Evolutionary conservation across 2,113 vertebrate genomes (phyloP).

Genomic region (Mormyrus iriodes): DNA sequence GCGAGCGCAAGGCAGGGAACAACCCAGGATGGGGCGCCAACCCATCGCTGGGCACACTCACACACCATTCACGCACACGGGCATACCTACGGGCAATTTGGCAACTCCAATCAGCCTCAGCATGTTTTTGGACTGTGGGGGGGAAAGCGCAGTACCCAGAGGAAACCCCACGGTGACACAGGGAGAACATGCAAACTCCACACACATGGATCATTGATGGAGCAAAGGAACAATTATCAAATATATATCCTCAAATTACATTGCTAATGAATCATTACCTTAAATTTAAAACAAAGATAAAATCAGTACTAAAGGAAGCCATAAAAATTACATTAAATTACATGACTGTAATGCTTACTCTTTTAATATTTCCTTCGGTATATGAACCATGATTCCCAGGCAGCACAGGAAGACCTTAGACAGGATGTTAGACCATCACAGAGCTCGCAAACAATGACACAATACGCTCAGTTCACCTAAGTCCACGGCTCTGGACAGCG

Average conservation of each 20-base stretch:
- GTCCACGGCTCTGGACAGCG: background rate
- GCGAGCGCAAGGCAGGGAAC: no score
- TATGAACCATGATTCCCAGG: background rate
- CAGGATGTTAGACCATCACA: background rate
- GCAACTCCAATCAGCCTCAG: no score
- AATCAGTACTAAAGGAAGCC: background rate
- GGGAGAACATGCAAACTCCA: no score
- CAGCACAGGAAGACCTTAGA: background rate
- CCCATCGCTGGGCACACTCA: no score
- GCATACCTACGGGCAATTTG: no score
- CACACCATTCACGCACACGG: no score
- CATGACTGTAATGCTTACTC: background rate
- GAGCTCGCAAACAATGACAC: background rate
- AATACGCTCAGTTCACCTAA: background rate
- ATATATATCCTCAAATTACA: background rate
- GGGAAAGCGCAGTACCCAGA: no score
- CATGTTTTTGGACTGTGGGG: no score
- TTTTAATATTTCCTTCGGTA: background rate
- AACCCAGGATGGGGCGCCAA: no score
- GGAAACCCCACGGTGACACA: no score
- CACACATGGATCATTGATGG: no score
- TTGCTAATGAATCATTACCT: background rate
- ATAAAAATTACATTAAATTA: background rate
- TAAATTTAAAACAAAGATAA: background rate
- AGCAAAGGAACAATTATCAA: background rate